Evolutionary conservation across 2,888 invertebrate species (phyloP).

Genomic region (Vanessa cardui): DNA sequence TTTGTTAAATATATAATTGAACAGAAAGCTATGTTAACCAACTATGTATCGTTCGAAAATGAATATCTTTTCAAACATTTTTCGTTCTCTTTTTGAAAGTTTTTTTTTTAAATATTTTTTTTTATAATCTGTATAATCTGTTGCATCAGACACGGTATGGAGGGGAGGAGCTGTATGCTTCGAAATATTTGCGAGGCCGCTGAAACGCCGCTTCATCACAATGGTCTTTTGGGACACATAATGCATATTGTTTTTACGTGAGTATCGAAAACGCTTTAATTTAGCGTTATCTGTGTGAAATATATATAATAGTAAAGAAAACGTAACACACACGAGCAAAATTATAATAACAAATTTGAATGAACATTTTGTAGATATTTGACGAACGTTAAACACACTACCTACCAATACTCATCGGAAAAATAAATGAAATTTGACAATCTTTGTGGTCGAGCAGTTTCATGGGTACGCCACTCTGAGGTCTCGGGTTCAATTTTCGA

Average conservation of each 20-base stretch:
- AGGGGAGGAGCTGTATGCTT: constrained; percentile 85
- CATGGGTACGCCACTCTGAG: too few species aligned
- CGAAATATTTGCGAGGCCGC: constrained; percentile 88
- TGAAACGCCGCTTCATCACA: constrained; percentile 83
- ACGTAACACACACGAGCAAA: background rate
- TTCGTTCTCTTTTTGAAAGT: background rate
- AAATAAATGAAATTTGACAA: too few species aligned
- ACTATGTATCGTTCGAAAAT: background rate
- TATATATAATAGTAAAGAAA: background rate
- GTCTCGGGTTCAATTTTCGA: too few species aligned
- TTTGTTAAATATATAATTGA: too few species aligned
- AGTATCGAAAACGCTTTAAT: constrained; percentile 54
- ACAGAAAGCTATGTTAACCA: background rate
- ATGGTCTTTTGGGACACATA: constrained; percentile 86
- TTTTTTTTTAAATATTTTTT: background rate
- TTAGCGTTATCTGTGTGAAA: background rate
- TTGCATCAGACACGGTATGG: constrained; percentile 82
- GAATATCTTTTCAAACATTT: background rate
- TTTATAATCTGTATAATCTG: too few species aligned
- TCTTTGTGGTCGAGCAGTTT: too few species aligned
- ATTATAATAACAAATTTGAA: too few species aligned
- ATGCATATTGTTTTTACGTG: constrained; percentile 88
- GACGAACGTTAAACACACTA: too few species aligned
- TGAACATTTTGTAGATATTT: too few species aligned
- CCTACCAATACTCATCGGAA: too few species aligned